Percentiles rank a stretch among this genome's conserved stretches.
Conservation (phyloP, 1,140 invertebrate genomes). For the Meteorus sp. region DNA sequence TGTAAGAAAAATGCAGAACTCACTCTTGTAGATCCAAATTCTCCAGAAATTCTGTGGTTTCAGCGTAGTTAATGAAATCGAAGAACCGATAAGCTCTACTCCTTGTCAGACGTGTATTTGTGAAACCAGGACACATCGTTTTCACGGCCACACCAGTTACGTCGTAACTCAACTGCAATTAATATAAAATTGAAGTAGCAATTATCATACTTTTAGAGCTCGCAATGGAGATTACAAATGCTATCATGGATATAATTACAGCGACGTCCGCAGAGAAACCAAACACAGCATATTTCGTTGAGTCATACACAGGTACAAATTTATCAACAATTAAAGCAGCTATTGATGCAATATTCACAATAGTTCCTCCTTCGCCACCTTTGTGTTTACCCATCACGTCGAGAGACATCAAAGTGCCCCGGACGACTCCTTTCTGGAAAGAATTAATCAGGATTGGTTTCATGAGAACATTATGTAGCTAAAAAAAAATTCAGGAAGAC, state of each 20-base stretch:
- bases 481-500: neutral
- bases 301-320: constrained; percentile 53
- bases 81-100: too few relatives aligned
- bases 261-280: constrained; percentile 47
- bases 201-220: too few relatives aligned
- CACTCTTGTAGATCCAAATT: too few relatives aligned
- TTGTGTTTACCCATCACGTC: constrained; percentile 50
- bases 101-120: too few relatives aligned
- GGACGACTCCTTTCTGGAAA: constrained; percentile 30
- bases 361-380: constrained; percentile 45
- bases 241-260: too few relatives aligned
- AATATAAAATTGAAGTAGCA: neutral
- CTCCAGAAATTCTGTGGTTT: too few relatives aligned
- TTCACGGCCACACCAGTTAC: neutral
- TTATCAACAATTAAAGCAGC: constrained; percentile 45
- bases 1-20: neutral
- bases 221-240: too few relatives aligned
- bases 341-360: constrained; percentile 49
- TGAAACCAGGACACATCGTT: neutral
- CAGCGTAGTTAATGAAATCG: too few relatives aligned
- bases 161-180: too few relatives aligned
- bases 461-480: neutral
- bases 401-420: constrained; percentile 43
- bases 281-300: constrained; percentile 57
- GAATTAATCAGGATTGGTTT: neutral